Base-by-base conservation (phyloP, 2,113 vertebrate genomes). In the Scatophagus argus region DNA sequence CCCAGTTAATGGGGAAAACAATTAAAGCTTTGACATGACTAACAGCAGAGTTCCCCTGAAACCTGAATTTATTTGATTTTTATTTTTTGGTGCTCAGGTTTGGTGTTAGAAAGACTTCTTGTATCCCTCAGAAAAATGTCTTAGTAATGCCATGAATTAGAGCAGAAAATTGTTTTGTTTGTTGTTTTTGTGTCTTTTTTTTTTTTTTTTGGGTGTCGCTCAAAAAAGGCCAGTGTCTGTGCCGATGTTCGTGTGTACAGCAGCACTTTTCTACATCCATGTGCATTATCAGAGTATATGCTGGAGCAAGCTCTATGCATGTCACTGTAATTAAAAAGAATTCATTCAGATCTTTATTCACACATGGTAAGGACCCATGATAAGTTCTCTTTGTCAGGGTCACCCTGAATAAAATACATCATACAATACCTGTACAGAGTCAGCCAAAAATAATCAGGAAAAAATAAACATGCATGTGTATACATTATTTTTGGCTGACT, bases 301-400 rank as follows among this genome's bases (percentile, higher is more conserved):
- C 61, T 34, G n/a, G 39, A 60, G 41, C 52, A 41, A 75, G 6
- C 64, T 70, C 64, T 51, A 23, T 36, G 52, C 32, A 55, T 46
- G 56, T 36, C 23, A 46, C 46, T 29, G 36, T 77, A 54, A 86
- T 71, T n/a, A n/a, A n/a, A n/a, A n/a, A n/a, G n/a, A n/a, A n/a
- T n/a, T n/a, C n/a, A n/a, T n/a, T n/a, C n/a, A n/a, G n/a, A n/a
- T n/a, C n/a, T n/a, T n/a, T n/a, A n/a, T n/a, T n/a, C n/a, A n/a
- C n/a, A n/a, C n/a, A n/a, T n/a, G n/a, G n/a, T n/a, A n/a, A n/a
- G n/a, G n/a, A n/a, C n/a, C n/a, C n/a, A n/a, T n/a, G n/a, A n/a
- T n/a, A n/a, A n/a, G n/a, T n/a, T n/a, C n/a, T n/a, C n/a, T n/a
- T n/a, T n/a, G n/a, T n/a, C n/a, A n/a, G n/a, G n/a, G n/a, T n/a